Conservation (phyloP, 2,113 vertebrate genomes). For the Nycticebus coucang region DNA sequence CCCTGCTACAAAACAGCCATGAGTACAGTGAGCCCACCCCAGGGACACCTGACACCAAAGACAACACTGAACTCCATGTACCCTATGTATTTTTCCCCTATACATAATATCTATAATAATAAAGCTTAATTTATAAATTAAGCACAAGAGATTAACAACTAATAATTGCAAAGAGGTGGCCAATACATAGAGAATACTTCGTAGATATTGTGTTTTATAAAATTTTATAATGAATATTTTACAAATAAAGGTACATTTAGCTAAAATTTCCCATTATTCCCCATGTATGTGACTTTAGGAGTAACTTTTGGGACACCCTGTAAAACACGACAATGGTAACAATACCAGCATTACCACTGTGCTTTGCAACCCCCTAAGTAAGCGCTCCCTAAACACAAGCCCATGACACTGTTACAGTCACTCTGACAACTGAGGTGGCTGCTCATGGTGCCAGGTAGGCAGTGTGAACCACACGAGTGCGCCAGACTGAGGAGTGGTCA, state of each 20-base stretch:
- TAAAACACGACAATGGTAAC: not conserved
- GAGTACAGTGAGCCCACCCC: not conserved
- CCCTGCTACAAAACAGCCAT: fast-evolving
- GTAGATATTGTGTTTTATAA: no score
- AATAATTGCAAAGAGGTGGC: not conserved
- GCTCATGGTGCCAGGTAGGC: not conserved
- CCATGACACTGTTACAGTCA: not conserved
- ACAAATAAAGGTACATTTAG: no score
- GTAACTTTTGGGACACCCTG: no score
- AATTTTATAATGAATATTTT: no score
- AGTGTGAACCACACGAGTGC: not conserved
- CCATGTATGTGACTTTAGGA: no score
- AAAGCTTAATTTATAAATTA: not conserved
- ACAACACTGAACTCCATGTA: not conserved
- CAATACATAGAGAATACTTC: no score
- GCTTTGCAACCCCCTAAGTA: not conserved
- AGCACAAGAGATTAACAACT: not conserved
- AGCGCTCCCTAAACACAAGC: not conserved
- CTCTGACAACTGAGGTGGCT: not conserved
- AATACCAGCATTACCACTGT: not conserved
- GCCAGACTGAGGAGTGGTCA: not conserved
- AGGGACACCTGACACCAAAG: not conserved
- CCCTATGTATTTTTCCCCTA: not conserved
- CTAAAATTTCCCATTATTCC: no score
- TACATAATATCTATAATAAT: not conserved